Base-by-base conservation (phyloP, 2,888 invertebrate genomes). In the Nomada goodeniana region DNA sequence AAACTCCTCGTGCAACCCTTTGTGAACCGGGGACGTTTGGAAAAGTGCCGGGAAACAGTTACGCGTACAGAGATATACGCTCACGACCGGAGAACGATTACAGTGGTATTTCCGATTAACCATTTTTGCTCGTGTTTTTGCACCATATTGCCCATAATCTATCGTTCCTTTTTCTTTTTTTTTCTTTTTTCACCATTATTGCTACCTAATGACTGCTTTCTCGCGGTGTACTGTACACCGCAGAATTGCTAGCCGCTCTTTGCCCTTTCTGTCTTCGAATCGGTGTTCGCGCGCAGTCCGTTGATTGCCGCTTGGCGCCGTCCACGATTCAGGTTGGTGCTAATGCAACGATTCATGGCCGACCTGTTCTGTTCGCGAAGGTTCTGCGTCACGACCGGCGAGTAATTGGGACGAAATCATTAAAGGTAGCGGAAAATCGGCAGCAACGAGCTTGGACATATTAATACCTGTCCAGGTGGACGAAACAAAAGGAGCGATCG, bases 341-440 rank as follows among this genome's bases (percentile, higher is more conserved):
- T 85, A 79, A 82, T 65, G 71, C 74, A 71, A 73, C 82, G 72
- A 85, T 71, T 75, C 77, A 59, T 64, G 60, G 69, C 52, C 59
- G 42, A 44, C 73, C 67, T 53, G 76, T 74, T 63, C 55, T 71
- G 55, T n/a, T 44, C 18, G 36, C 44, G 10, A 50, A 74, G 80
- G 73, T 85, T 80, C 65, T 55, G 61, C 76, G 70, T 60, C 74
- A 60, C 74, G 81, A 81, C 78, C 70, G 57, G 60, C 73, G 73
- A 64, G 76, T 84, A 84, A 84, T 84, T 75, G 83, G 76, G 83
- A 88, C 88, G 83, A 82, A 88, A 85, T 88, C 89, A 70, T 85
- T 80, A 84, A 59, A 47, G 57, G 63, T 50, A 36, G 13, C 20
- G 3, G 29, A 57, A 23, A 11, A 36, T 57, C 52, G 18, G 0